Conservation (phyloP, 2,797 vertebrate species). For the Lutra lutra region DNA sequence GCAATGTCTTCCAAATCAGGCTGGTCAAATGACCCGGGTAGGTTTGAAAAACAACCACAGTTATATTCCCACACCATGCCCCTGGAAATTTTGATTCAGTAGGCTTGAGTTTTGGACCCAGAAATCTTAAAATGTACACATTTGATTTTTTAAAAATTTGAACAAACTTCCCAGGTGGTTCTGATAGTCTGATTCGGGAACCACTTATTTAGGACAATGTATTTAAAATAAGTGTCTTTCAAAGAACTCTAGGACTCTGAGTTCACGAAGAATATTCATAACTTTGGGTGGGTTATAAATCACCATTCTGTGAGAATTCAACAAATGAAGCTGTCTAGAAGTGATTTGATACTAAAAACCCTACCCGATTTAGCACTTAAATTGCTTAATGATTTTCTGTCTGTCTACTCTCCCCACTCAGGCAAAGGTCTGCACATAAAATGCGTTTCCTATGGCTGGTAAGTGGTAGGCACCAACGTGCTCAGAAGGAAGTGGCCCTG, state of each 20-base stretch:
- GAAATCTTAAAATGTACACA: background rate
- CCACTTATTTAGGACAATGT: background rate
- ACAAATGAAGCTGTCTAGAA: slow-evolving; percentile 45
- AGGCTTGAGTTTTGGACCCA: background rate
- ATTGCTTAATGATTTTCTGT: slow-evolving; percentile 63
- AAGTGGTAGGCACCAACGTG: background rate
- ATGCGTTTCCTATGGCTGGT: slow-evolving; percentile 21
- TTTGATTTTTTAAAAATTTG: background rate
- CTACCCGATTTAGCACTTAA: slow-evolving; percentile 25
- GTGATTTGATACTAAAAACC: slow-evolving; percentile 13
- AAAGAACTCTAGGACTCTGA: background rate
- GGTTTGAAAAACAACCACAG: background rate
- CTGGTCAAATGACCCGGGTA: background rate
- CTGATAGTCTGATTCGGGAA: background rate
- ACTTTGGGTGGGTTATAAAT: slow-evolving; percentile 42
- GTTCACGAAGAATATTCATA: background rate
- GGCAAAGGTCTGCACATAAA: background rate
- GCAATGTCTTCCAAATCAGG: background rate
- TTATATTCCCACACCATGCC: background rate
- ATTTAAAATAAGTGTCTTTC: background rate
- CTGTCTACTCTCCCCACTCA: background rate
- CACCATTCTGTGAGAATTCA: slow-evolving; percentile 36
- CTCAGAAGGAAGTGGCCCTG: background rate
- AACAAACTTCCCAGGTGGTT: background rate
- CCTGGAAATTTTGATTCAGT: slow-evolving; percentile 6